Conservation (phyloP, 2,797 vertebrate species). For the Cheirogaleus major region DNA sequence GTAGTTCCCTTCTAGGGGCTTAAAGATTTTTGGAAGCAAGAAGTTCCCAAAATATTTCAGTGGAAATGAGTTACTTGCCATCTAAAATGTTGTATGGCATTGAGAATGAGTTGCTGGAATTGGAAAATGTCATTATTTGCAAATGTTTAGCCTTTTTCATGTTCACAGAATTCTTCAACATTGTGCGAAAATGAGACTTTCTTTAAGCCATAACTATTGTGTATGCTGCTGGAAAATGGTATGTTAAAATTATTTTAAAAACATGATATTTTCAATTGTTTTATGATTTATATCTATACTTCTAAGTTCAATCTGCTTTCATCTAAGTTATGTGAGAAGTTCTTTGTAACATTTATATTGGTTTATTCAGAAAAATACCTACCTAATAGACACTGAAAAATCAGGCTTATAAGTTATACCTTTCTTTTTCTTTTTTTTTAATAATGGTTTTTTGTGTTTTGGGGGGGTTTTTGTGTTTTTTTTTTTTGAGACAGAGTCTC, state of each 20-base stretch:
- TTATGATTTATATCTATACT: background rate
- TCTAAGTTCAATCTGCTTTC: constrained; percentile 26
- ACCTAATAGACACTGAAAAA: constrained; percentile 19
- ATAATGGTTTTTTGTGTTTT: too few relatives aligned
- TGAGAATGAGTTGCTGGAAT: background rate
- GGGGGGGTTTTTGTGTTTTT: too few relatives aligned
- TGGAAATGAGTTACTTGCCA: background rate
- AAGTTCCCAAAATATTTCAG: background rate
- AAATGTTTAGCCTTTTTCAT: constrained; percentile 57
- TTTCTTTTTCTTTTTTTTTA: background rate
- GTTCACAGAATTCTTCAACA: constrained; percentile 85
- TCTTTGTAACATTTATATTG: constrained; percentile 32
- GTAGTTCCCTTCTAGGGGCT: background rate
- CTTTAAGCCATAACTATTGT: constrained; percentile 81
- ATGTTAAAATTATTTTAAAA: constrained; percentile 72
- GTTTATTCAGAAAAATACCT: constrained; percentile 33
- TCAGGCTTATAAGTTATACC: background rate
- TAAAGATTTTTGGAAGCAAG: background rate
- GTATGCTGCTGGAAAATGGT: constrained; percentile 88
- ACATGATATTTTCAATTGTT: background rate
- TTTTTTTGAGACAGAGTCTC: too few relatives aligned
- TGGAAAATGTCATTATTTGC: background rate
- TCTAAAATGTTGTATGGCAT: background rate
- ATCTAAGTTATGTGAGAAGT: constrained; percentile 27
- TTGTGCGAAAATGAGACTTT: constrained; percentile 84